Evolutionary conservation across 2,888 invertebrate species (phyloP).

Genomic region (Drosophila subsilvestris): DNA sequence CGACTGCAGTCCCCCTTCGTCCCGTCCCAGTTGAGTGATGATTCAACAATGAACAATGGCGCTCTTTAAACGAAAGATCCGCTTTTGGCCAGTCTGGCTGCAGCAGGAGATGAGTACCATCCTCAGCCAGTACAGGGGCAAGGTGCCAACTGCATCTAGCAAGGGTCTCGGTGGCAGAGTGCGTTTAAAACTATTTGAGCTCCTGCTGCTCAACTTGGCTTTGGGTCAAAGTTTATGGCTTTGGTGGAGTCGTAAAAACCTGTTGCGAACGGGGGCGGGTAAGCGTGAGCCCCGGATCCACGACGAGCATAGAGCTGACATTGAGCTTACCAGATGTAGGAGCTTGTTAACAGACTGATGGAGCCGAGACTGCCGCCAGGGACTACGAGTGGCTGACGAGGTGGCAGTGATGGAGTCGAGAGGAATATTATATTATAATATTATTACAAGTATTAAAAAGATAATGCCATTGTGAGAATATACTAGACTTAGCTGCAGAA

Average conservation of each 20-base stretch:
- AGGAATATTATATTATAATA: conserved; percentile 24
- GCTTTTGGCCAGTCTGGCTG: conserved; percentile 41
- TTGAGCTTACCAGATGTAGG: conserved; percentile 58
- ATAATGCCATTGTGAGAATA: background rate
- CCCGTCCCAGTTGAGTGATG: conserved; percentile 61
- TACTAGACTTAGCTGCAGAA: background rate
- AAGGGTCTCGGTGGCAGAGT: conserved; percentile 43
- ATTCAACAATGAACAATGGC: conserved; percentile 77
- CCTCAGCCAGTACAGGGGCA: conserved; percentile 2
- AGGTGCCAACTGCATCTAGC: conserved; percentile 19
- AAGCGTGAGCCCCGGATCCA: conserved; percentile 13
- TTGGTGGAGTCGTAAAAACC: conserved; percentile 70
- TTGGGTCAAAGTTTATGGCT: conserved; percentile 76
- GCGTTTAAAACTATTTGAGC: conserved; percentile 77
- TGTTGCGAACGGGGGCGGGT: conserved; percentile 50
- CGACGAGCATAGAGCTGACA: conserved; percentile 10
- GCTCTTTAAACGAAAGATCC: conserved; percentile 59
- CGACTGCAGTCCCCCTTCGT: conserved; percentile 26
- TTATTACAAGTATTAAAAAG: background rate
- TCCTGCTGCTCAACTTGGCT: conserved; percentile 68
- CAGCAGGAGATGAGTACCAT: conserved; percentile 38
- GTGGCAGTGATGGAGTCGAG: background rate
- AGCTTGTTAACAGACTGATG: conserved; percentile 63
- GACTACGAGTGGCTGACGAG: conserved; percentile 30
- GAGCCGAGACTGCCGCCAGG: conserved; percentile 35